Conservation (phyloP, 2,797 vertebrate species). For the Smutsia temminckii region DNA sequence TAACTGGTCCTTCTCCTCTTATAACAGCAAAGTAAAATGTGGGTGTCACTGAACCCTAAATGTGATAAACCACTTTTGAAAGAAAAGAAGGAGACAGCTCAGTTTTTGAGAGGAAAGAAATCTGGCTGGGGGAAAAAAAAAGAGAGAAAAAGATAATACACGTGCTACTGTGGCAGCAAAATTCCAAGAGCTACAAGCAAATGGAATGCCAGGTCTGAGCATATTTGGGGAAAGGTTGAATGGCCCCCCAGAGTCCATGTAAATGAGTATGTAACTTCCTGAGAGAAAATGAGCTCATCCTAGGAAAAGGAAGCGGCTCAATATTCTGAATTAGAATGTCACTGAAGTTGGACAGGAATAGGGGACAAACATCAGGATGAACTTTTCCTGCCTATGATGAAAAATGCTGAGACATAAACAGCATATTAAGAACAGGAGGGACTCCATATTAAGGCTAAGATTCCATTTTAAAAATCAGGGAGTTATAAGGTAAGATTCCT, state of each 20-base stretch:
- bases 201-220: not conserved
- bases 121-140: not conserved
- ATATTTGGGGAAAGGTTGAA: not conserved
- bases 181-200: not conserved
- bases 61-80: not conserved
- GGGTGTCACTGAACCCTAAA: not conserved
- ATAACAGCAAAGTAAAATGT: not conserved
- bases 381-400: too few relatives aligned
- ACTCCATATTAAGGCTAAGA: too few relatives aligned
- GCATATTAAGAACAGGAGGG: too few relatives aligned
- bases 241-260: not conserved
- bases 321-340: not conserved
- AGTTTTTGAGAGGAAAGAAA: constrained; percentile 9
- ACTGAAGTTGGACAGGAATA: too few relatives aligned
- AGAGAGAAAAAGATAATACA: not conserved
- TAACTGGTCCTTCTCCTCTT: not conserved
- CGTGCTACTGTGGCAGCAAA: not conserved
- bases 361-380: too few relatives aligned
- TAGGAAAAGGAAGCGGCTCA: not conserved
- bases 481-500: too few relatives aligned
- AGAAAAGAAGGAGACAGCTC: not conserved
- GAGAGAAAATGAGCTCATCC: not conserved
- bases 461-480: too few relatives aligned
- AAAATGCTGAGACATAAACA: too few relatives aligned
- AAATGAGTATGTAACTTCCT: not conserved